Percentiles rank a stretch among this genome's conserved stretches.
phyloP scores from a whole-genome alignment of 2,113 vertebrate species.

The Petrocephalus microphthalmus region DNA sequence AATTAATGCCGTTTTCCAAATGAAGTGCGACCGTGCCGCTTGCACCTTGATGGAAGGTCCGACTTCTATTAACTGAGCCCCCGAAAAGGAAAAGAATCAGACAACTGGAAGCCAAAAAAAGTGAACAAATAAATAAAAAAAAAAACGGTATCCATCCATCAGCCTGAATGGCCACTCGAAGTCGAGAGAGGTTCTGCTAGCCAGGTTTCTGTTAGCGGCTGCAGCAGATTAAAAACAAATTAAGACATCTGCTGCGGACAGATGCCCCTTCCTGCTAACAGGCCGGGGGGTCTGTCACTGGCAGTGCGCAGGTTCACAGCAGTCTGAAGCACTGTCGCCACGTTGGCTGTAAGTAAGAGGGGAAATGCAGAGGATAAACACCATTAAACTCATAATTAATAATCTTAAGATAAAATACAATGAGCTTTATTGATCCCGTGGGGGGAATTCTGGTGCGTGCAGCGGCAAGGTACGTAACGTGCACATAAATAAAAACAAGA shows the following conservation, averaged over 20 bases:
- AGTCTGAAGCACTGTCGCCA: neutral
- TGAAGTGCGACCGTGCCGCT: neutral
- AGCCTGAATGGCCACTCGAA: neutral
- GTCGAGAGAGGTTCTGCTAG: neutral
- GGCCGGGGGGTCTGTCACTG: neutral
- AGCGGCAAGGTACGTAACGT: neutral
- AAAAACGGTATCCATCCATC: neutral
- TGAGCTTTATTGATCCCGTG: neutral
- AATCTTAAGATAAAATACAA: neutral
- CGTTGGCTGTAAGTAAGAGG: neutral
- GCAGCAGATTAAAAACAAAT: slow-evolving; percentile 11
- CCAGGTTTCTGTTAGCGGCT: neutral
- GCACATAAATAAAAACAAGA: neutral
- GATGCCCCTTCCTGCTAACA: neutral
- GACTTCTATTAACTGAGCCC: neutral
- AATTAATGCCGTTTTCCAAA: neutral
- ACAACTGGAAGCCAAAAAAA: neutral
- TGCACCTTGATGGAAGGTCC: neutral
- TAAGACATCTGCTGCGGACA: slow-evolving; percentile 15
- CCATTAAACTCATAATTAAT: neutral
- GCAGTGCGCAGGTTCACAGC: neutral
- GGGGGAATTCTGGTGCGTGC: neutral
- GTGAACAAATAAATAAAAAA: neutral
- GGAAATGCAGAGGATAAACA: neutral
- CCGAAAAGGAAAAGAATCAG: neutral